Evolutionary conservation across 2,797 vertebrate genomes (phyloP), one percentile per base, ranked within the genome.

Genomic region (Pteropus rufus): DNA sequence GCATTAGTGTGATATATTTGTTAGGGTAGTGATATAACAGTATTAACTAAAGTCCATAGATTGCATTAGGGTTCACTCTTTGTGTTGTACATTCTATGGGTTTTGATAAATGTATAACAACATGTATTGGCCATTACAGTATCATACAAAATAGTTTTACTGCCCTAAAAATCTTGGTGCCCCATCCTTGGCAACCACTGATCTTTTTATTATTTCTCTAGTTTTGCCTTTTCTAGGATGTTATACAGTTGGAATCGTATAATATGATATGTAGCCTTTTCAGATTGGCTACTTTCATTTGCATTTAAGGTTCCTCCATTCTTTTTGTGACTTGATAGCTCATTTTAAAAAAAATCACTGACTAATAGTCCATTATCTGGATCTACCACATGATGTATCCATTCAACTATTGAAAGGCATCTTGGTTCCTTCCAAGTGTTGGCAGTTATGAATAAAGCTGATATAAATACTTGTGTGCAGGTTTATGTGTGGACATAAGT

Each of bases 391-490:
- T 60, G 64, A 72, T 79, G 46, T 72, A 23, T 67, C 64, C 21
- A 60, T 88, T 91, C 7, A 73, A 54, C 76, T 87, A 23, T 64
- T 34, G 70, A 75, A 86, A 52, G 81, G 60, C 58, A 56, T 41
- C 34, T 67, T 83, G 52, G 21, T 92, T 75, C n/a, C 18, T 87
- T 92, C 69, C 19, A 80, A 64, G 64, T 95, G 85, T 92, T 81
- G 70, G 76, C 76, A 92, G 1, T 92, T 94, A 44, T 41, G 58
- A 76, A 34, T 80, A 79, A 75, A 88, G 64, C 39, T 10, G 34
- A 49, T 75, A 46, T 4, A 89, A 64, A 64, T 8, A 60, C 89
- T 81, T 60, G 52, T 44, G 15, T 86, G 79, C 41, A 88, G 70
- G 11, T 83, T 90, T 73, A 46, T 64, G 15, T 46, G 46, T 72